Percentiles rank a stretch among this genome's conserved stretches.
These are phyloP conservation scores for Limanda limanda DNA, from an alignment of 2,113 vertebrate genomes.

Conservation along the genomic window DNA sequence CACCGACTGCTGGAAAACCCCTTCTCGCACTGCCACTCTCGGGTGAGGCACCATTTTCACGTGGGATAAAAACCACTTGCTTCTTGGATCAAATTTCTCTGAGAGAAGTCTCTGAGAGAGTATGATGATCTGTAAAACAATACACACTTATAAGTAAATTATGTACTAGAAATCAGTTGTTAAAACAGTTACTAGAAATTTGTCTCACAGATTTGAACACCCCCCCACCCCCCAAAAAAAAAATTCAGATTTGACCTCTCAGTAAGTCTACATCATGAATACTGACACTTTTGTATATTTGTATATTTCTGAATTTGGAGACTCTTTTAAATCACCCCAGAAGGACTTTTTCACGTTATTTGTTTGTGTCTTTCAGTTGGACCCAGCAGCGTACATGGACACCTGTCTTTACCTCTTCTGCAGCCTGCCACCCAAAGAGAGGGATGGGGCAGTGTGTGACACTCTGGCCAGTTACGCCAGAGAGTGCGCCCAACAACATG, in stretches of 20 bases:
- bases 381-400: slow-evolving; percentile 83
- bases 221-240: neutral
- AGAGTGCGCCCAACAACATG: slow-evolving; percentile 84
- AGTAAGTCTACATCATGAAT: neutral
- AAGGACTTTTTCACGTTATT: neutral
- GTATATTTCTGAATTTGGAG: neutral
- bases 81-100: neutral
- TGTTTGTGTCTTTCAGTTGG: slow-evolving; percentile 77
- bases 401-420: slow-evolving; percentile 88
- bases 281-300: neutral
- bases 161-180: neutral
- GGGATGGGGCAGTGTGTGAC: slow-evolving; percentile 75
- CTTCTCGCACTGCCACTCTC: slow-evolving; percentile 85
- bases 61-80: neutral
- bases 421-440: slow-evolving; percentile 31
- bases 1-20: slow-evolving; percentile 80
- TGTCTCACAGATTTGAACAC: neutral
- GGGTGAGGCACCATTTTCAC: slow-evolving; percentile 77
- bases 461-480: slow-evolving; percentile 86
- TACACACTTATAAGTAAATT: neutral
- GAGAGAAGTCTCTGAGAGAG: neutral
- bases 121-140: neutral
- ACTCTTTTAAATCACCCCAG: neutral
- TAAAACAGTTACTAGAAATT: too few relatives aligned
- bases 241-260: neutral